Evolutionary conservation across 2,113 vertebrate species (phyloP), one percentile per base, ranked within the genome.

Genomic region (Gobiocypris rarus): DNA sequence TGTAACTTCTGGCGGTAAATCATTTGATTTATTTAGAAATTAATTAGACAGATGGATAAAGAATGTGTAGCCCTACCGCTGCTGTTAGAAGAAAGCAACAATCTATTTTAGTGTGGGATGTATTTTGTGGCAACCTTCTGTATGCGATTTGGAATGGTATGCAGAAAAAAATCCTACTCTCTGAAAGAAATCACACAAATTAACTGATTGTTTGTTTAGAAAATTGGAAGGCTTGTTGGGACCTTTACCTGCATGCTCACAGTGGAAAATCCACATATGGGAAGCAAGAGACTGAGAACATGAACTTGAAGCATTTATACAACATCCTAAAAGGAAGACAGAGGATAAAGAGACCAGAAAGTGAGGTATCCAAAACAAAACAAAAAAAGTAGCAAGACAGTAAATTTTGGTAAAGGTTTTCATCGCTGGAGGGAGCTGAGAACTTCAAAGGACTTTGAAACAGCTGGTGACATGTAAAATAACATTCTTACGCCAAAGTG

Each of bases 1-100:
- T 7, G 22, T 45, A 45, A 71, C 9, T 7, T 52, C 26, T 54
- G 50, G 4, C 73, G 28, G 34, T 75, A 45, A 56, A 75, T 75
- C 28, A 75, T 31, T 75, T 31, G 26, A 34, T 22, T 75, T 9
- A 75, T 34, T 75, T 34, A 54, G 50, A 75, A 75, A 52, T 15
- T 75, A 7, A 54, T 75, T 56, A 75, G n/a, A n/a, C 73, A 54
- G 28, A 34, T 54, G 4, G 9, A 75, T 71, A 26, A 34, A 75
- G 22, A 75, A 54, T 6, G 5, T 24, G 41, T 34, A 34, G 15
- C 28, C 26, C 26, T 56, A 6, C 4, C 0, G 28, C 48, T 13
- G 48, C 31, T 75, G 17, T 22, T 22, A 45, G 22, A 71, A 13
- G 69, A 10, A 45, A 71, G n/a, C 3, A 19, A 45, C 14, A 7